Conservation (phyloP, 2,888 invertebrate genomes). For the Agonopterix subpropinquella region DNA sequence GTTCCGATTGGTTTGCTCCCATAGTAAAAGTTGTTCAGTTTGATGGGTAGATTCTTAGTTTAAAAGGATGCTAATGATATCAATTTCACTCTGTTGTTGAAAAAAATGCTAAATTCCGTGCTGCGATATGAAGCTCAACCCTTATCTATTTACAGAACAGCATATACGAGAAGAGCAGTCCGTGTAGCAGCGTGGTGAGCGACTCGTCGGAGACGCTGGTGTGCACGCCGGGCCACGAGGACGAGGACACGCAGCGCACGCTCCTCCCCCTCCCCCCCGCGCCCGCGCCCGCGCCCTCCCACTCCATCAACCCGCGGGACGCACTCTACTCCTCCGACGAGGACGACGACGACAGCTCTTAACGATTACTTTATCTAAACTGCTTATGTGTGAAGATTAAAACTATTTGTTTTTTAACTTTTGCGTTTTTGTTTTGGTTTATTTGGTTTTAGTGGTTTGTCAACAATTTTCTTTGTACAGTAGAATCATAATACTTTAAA, state of each 20-base stretch:
- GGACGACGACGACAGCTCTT: slow-evolving; percentile 32
- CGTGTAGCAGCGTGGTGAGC: slow-evolving; percentile 38
- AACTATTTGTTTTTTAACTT: slow-evolving; percentile 9
- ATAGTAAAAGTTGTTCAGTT: too few species aligned
- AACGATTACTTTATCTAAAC: slow-evolving; percentile 28
- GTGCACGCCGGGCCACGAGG: slow-evolving; percentile 28
- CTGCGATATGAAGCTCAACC: too few species aligned
- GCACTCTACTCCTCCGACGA: slow-evolving; percentile 52
- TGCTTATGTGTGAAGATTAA: slow-evolving; percentile 27
- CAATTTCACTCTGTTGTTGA: too few species aligned
- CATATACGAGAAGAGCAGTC: slow-evolving; percentile 22
- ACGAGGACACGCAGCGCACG: slow-evolving; percentile 20
- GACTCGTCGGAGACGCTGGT: slow-evolving; percentile 62
- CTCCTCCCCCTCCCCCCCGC: slow-evolving; percentile 1
- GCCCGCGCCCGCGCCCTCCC: slow-evolving; percentile 1
- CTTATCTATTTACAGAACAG: too few species aligned
- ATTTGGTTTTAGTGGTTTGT: neutral
- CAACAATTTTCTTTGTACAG: too few species aligned
- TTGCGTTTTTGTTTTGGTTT: slow-evolving; percentile 1
- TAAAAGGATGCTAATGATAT: too few species aligned
- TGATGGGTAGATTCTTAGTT: too few species aligned
- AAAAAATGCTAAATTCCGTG: too few species aligned
- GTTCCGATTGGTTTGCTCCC: too few species aligned
- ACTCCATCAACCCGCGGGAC: slow-evolving; percentile 42
- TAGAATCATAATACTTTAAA: too few species aligned